A percentile compares a stretch with the other conserved stretches of the same genome.
These are phyloP conservation scores for Nothura maculosa DNA, from an alignment of 2,797 vertebrate species.

Conservation along the genomic window DNA sequence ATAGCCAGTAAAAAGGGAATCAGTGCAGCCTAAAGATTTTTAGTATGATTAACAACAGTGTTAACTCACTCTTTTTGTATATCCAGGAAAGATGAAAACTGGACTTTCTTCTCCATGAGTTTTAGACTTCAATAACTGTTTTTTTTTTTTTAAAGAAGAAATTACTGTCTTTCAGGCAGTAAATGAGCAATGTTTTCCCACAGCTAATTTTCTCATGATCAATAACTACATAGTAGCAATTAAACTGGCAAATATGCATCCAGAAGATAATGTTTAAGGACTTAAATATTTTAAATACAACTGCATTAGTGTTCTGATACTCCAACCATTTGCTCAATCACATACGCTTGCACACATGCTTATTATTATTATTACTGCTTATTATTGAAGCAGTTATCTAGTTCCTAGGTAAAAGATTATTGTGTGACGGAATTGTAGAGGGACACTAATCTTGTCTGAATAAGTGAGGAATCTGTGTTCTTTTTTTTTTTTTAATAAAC, in stretches of 20 bases:
- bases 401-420: neutral
- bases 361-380: neutral
- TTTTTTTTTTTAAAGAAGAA: neutral
- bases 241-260: neutral
- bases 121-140: neutral
- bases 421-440: neutral
- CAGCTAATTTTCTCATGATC: neutral
- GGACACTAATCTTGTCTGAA: neutral
- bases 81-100: neutral
- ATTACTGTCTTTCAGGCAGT: neutral
- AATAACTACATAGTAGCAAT: neutral
- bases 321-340: neutral
- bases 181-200: neutral
- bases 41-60: neutral
- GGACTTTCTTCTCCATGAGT: neutral
- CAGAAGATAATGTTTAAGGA: neutral
- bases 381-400: neutral
- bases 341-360: too few species aligned
- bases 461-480: neutral
- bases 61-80: neutral
- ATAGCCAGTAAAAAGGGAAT: neutral
- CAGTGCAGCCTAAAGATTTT: neutral
- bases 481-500: neutral
- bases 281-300: neutral
- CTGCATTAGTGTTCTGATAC: neutral